Percentiles rank a stretch among this genome's conserved stretches.
These are phyloP conservation scores for Drosophila athabasca DNA, from an alignment of 1,140 invertebrate species.

Conservation along the genomic window DNA sequence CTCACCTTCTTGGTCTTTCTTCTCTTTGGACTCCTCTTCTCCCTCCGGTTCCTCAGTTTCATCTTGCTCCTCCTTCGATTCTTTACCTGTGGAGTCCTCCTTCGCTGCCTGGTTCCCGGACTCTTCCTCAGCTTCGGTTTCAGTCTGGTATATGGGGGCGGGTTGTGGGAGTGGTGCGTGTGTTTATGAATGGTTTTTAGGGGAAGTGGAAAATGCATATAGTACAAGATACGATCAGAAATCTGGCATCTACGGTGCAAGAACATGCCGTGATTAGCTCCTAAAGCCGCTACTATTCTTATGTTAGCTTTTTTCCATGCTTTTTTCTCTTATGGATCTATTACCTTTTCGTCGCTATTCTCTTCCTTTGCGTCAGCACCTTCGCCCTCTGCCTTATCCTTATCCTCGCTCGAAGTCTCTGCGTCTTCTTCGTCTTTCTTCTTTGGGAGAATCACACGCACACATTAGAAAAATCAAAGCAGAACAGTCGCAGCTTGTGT, in stretches of 20 bases:
- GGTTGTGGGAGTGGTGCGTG: conserved; percentile 28
- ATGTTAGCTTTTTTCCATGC: conserved; percentile 54
- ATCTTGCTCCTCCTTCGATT: conserved; percentile 8
- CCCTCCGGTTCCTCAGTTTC: neutral
- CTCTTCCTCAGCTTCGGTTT: conserved; percentile 51
- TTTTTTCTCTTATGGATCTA: neutral
- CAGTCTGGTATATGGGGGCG: conserved; percentile 48
- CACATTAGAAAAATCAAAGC: conserved; percentile 14
- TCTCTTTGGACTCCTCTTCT: neutral
- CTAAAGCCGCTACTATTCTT: conserved; percentile 30
- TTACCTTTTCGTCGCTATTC: conserved; percentile 67
- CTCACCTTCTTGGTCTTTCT: neutral
- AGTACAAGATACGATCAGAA: conserved; percentile 34
- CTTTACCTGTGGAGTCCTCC: conserved; percentile 60
- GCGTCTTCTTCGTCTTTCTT: conserved; percentile 43
- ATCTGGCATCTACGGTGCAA: conserved; percentile 11
- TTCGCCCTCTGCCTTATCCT: conserved; percentile 47
- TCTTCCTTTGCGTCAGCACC: conserved; percentile 41
- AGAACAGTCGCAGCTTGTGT: no score
- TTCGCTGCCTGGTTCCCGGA: conserved; percentile 46
- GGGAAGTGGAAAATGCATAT: conserved; percentile 53
- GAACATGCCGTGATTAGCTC: conserved; percentile 57
- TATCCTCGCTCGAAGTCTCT: conserved; percentile 19
- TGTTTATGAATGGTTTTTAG: conserved; percentile 28
- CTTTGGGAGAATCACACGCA: conserved; percentile 40